Conservation (phyloP, 1,140 invertebrate genomes). For the Lutraria rhynchaena region DNA sequence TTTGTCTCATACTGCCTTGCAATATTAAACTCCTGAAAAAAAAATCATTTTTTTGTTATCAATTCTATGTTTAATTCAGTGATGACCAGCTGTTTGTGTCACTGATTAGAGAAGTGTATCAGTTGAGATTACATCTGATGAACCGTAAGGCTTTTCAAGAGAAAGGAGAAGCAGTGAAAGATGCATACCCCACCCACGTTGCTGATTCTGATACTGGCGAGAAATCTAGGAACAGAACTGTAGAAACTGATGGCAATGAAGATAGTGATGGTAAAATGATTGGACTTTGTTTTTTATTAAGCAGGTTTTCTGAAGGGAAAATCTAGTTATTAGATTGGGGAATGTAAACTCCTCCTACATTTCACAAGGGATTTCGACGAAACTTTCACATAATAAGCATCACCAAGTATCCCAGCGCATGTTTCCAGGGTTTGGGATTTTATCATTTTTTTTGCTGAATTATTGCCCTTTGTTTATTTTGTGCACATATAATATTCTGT, state of each 20-base stretch:
- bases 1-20: no score
- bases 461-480: no score
- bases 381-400: no score
- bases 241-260: constrained; percentile 5
- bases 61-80: constrained; percentile 14
- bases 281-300: no score
- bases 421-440: no score
- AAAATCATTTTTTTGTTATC: neutral
- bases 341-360: no score
- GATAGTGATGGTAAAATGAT: constrained; percentile 32
- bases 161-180: neutral
- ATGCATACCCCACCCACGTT: neutral
- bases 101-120: constrained; percentile 28
- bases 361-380: no score
- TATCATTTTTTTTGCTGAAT: no score
- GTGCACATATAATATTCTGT: no score
- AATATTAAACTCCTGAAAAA: constrained; percentile 7
- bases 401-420: no score
- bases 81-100: constrained; percentile 12
- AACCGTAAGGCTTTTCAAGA: constrained; percentile 35
- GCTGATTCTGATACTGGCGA: constrained; percentile 50
- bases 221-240: constrained; percentile 27
- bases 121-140: constrained; percentile 24
- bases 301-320: no score
- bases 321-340: no score